Conservation (phyloP, 2,797 vertebrate species). For the Manis pentadactyla region DNA sequence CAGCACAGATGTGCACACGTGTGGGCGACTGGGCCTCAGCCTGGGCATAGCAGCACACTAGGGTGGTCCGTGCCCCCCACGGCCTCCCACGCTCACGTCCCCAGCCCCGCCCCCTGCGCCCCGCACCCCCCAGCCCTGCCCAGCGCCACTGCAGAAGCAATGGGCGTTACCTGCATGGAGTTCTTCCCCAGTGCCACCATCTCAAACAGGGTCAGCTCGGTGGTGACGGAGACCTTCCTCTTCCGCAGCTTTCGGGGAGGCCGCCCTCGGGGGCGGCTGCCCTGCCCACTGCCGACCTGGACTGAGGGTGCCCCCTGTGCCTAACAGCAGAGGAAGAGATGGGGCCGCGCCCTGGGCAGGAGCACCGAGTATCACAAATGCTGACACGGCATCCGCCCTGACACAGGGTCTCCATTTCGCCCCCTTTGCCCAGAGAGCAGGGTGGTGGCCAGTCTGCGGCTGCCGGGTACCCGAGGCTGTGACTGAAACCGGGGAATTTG, state of each 20-base stretch:
- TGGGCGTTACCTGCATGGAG: not conserved
- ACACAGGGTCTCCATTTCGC: too few relatives aligned
- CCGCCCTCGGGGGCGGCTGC: not conserved
- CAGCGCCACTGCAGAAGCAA: fast-evolving
- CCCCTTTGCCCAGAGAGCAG: too few relatives aligned
- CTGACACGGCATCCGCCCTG: not conserved
- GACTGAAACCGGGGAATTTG: too few relatives aligned
- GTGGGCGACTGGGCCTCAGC: not conserved
- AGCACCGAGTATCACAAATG: fast-evolving
- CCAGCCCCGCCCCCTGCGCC: too few relatives aligned
- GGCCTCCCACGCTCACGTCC: too few relatives aligned
- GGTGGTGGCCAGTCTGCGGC: too few relatives aligned
- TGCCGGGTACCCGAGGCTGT: too few relatives aligned
- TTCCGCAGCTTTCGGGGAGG: fast-evolving
- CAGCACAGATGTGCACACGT: not conserved
- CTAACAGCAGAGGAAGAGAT: not conserved
- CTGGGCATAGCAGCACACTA: too few relatives aligned
- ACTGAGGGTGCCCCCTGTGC: not conserved
- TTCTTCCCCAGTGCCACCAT: not conserved
- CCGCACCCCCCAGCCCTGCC: fast-evolving
- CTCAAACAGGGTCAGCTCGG: not conserved
- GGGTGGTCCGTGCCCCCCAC: too few relatives aligned
- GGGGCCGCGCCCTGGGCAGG: fast-evolving
- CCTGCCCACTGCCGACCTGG: not conserved
- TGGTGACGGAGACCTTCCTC: not conserved